Evolutionary conservation across 2,797 vertebrate species (phyloP).

Genomic region (Semotilus atromaculatus): DNA sequence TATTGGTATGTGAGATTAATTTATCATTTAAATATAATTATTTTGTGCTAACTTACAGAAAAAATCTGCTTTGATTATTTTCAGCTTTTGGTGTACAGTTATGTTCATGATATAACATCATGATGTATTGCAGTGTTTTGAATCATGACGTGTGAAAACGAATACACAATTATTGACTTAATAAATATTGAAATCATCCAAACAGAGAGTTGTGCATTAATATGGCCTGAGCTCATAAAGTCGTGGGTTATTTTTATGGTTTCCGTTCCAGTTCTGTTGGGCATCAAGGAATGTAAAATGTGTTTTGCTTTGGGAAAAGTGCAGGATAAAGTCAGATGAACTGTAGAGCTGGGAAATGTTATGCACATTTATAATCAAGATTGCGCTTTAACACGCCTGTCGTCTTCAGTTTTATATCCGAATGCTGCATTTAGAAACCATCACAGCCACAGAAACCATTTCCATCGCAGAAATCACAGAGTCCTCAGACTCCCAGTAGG

Average conservation of each 20-base stretch:
- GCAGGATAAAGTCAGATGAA: neutral
- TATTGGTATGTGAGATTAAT: neutral
- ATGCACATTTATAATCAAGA: neutral
- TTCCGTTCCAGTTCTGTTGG: slow-evolving; percentile 7
- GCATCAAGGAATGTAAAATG: neutral
- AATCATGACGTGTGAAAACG: neutral
- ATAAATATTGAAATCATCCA: neutral
- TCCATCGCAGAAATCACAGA: neutral
- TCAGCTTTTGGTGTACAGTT: neutral
- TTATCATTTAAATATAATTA: neutral
- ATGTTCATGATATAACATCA: neutral
- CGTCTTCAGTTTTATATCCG: neutral
- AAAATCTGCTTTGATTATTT: neutral
- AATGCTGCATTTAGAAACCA: neutral
- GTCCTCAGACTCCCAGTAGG: slow-evolving; percentile 21
- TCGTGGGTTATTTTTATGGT: neutral
- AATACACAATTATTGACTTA: neutral
- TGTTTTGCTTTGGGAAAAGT: neutral
- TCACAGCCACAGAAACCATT: neutral
- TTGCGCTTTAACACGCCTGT: neutral
- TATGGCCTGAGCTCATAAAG: neutral
- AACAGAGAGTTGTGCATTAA: slow-evolving; percentile 1
- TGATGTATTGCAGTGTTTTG: neutral
- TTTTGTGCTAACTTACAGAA: neutral
- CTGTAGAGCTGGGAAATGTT: neutral